A percentile compares a stretch with the other conserved stretches of the same genome.
Evolutionary conservation across 2,888 invertebrate species (phyloP).

Genomic region (Thymelicus acteon): DNA sequence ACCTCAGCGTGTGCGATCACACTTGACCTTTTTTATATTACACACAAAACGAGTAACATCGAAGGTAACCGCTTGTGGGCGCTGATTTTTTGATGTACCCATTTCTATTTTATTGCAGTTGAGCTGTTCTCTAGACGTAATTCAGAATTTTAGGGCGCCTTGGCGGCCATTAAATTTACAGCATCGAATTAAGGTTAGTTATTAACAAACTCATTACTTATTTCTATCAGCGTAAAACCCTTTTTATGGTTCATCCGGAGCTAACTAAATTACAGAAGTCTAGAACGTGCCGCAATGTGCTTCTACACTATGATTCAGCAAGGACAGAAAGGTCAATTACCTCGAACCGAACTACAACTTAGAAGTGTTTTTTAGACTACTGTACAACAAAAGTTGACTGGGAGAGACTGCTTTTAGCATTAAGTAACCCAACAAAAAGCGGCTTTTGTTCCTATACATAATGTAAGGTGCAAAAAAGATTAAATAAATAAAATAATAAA

Average conservation of each 20-base stretch:
- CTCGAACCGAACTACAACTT: too few relatives aligned
- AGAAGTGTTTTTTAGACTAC: too few relatives aligned
- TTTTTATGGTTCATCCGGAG: background rate
- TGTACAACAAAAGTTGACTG: too few relatives aligned
- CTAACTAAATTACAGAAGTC: too few relatives aligned
- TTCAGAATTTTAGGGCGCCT: conserved; percentile 23
- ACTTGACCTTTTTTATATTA: conserved; percentile 20
- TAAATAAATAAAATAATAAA: too few relatives aligned
- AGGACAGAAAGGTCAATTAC: too few relatives aligned
- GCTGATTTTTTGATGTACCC: conserved; percentile 34
- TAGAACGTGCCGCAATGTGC: too few relatives aligned
- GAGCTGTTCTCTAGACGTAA: conserved; percentile 4
- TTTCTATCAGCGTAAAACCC: background rate
- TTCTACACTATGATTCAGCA: too few relatives aligned
- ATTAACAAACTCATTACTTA: conserved; percentile 7
- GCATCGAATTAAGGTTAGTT: background rate
- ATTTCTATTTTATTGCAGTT: conserved; percentile 30
- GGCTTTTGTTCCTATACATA: too few relatives aligned
- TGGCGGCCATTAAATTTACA: conserved; percentile 19
- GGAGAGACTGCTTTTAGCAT: too few relatives aligned
- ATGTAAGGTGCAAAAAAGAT: too few relatives aligned
- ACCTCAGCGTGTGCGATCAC: background rate
- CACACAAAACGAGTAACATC: conserved; percentile 23
- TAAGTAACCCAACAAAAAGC: too few relatives aligned
- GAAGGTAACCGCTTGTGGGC: conserved; percentile 8